A percentile compares a stretch with the other conserved stretches of the same genome.
phyloP scores from a whole-genome alignment of 30 jellyfish, hydroid and myxozoan genomes.

The Cassiopea andromeda region DNA sequence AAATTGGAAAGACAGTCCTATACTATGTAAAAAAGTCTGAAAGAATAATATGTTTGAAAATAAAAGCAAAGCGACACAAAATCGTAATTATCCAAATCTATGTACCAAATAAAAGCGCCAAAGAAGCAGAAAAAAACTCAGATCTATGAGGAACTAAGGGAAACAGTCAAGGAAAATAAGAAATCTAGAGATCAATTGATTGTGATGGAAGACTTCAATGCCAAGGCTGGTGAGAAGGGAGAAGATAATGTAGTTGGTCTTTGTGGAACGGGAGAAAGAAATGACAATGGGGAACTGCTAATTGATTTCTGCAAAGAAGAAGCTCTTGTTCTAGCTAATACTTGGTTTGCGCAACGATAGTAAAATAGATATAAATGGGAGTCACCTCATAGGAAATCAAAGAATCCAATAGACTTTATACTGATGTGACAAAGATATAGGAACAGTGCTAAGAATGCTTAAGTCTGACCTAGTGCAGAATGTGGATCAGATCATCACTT shows the following conservation, averaged over 20 bases:
- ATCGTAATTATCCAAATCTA: neutral
- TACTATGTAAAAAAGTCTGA: neutral
- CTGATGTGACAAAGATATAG: neutral
- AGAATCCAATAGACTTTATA: conserved; percentile 42
- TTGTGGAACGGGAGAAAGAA: neutral
- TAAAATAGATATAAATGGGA: neutral
- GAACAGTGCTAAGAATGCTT: conserved; percentile 2
- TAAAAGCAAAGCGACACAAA: neutral
- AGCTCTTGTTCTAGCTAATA: neutral
- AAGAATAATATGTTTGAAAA: conserved; percentile 1
- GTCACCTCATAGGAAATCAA: conserved; percentile 36
- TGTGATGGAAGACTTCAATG: conserved; percentile 17
- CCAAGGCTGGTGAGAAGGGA: neutral
- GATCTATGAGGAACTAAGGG: neutral
- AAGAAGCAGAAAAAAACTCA: neutral
- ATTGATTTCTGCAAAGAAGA: conserved; percentile 6
- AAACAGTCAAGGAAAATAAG: neutral
- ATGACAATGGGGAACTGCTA: conserved; percentile 8
- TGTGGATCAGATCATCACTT: conserved; percentile 42
- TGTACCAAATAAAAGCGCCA: neutral
- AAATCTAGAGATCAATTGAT: neutral
- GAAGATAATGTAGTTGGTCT: neutral
- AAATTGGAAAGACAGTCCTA: neutral
- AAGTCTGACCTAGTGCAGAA: conserved; percentile 16
- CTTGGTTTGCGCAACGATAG: conserved; percentile 1